Percentiles rank a stretch among this genome's conserved stretches.
Conservation (phyloP, 1,140 invertebrate genomes). For the Zaprionus ornatus region DNA sequence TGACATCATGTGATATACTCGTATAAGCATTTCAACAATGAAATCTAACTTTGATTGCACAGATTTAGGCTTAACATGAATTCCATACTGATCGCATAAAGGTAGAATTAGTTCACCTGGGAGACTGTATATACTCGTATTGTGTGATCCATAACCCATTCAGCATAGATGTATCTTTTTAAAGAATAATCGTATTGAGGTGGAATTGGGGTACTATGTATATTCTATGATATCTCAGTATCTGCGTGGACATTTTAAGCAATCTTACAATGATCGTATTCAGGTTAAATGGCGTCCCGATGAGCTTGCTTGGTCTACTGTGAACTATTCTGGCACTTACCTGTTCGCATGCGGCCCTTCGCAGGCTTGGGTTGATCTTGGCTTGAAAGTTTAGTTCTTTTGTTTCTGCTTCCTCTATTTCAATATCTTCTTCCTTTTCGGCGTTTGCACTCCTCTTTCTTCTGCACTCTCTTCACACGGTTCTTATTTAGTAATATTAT, state of each 20-base stretch:
- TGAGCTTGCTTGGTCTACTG: background rate
- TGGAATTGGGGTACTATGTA: too few species aligned
- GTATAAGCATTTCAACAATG: background rate
- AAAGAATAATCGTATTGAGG: too few species aligned
- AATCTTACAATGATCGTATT: background rate
- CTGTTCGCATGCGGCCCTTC: background rate
- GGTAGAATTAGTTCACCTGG: too few species aligned
- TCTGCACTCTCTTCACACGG: background rate
- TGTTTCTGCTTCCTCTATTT: background rate
- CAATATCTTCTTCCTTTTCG: background rate
- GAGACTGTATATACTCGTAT: too few species aligned
- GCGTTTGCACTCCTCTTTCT: background rate
- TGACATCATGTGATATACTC: background rate
- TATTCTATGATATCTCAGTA: too few species aligned
- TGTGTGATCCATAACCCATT: too few species aligned
- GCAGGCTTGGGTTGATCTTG: slow-evolving; percentile 23
- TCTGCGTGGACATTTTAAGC: too few species aligned
- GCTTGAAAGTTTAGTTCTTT: background rate
- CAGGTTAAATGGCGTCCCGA: background rate
- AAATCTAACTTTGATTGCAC: too few species aligned
- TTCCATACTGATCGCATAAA: too few species aligned
- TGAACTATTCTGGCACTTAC: background rate
- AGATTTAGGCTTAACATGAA: too few species aligned
- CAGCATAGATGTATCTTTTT: too few species aligned
- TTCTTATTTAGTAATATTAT: background rate